phyloP scores from a whole-genome alignment of 1,140 invertebrate genomes.

The Eciton burchellii region DNA sequence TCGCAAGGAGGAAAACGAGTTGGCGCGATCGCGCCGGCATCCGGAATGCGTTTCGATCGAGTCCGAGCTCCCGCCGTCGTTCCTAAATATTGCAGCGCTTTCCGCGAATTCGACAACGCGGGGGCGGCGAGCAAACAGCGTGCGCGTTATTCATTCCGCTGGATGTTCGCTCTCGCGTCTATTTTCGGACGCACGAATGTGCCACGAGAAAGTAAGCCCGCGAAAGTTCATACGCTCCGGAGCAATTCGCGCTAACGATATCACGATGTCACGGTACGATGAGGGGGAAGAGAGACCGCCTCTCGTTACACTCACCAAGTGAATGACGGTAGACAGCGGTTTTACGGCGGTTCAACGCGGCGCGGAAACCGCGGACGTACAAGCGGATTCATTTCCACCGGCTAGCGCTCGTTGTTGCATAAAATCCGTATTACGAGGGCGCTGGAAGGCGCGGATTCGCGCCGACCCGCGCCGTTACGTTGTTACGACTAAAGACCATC shows the following conservation, averaged over 20 bases:
- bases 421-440: conserved; percentile 50
- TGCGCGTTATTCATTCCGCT: neutral
- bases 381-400: conserved; percentile 37
- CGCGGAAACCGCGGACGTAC: conserved; percentile 6
- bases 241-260: neutral
- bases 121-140: neutral
- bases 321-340: conserved; percentile 8
- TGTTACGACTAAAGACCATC: conserved; percentile 49
- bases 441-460: conserved; percentile 16
- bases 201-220: neutral
- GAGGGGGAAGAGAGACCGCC: neutral
- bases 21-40: neutral
- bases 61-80: neutral
- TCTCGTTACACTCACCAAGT: neutral
- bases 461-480: conserved; percentile 25
- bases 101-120: neutral
- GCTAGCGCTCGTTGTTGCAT: conserved; percentile 49
- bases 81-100: neutral
- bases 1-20: conserved; percentile 23
- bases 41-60: conserved; percentile 15
- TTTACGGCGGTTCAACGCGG: conserved; percentile 13
- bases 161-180: neutral
- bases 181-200: neutral
- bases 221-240: neutral
- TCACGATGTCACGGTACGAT: neutral